Percentiles rank a stretch among this genome's conserved stretches.
These are phyloP conservation scores for Cynocephalus volans DNA, from an alignment of 2,113 vertebrate species.

Conservation along the genomic window DNA sequence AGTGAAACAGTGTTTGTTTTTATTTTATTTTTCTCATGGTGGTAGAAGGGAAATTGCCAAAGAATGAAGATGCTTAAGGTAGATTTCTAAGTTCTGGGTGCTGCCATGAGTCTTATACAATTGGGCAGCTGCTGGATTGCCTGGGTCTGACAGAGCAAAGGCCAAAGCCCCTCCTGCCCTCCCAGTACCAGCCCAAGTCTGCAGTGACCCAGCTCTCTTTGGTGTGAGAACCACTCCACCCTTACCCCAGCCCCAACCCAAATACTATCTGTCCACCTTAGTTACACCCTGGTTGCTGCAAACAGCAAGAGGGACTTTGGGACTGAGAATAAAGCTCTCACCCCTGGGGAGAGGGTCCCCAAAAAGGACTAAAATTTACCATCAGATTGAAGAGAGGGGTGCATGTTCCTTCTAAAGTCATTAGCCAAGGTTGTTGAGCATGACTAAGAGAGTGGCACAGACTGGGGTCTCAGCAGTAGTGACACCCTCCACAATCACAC, in stretches of 20 bases:
- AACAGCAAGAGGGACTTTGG: background rate
- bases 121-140: no score
- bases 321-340: background rate
- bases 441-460: background rate
- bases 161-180: background rate
- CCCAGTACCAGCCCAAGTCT: background rate
- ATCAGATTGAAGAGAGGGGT: background rate
- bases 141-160: background rate
- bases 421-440: background rate
- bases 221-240: no score
- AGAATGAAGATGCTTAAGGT: background rate
- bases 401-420: background rate
- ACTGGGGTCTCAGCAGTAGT: background rate
- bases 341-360: background rate
- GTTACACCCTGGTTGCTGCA: background rate
- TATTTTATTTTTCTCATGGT: conserved; percentile 4
- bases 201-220: background rate
- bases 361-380: background rate
- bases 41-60: background rate
- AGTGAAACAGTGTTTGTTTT: background rate
- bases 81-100: background rate
- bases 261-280: background rate
- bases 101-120: background rate
- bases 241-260: background rate
- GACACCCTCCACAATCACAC: background rate